Percentiles rank a stretch among this genome's conserved stretches.
phyloP scores from a whole-genome alignment of 1,140 invertebrate genomes.

The Zaprionus inermis region DNA sequence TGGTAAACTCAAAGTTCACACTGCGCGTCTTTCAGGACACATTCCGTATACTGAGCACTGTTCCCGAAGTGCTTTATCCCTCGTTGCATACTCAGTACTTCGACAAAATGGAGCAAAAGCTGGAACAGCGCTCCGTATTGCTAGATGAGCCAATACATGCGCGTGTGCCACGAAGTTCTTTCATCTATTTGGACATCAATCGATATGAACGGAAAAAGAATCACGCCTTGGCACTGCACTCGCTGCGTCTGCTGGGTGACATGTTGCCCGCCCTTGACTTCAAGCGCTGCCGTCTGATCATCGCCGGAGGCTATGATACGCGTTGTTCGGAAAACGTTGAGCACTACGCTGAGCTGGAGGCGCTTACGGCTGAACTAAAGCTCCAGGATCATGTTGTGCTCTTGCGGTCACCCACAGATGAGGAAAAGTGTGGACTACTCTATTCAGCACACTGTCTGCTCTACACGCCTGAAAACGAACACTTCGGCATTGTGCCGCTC shows the following conservation, averaged over 20 bases:
- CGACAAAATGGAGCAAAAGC: constrained; percentile 85
- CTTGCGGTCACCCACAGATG: constrained; percentile 93
- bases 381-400: constrained; percentile 92
- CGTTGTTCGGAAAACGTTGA: constrained; percentile 95
- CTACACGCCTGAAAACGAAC: constrained; percentile 98
- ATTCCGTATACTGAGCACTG: constrained; percentile 89
- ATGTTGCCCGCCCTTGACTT: constrained; percentile 86
- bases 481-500: constrained; percentile 99
- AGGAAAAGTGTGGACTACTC: constrained; percentile 92
- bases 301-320: constrained; percentile 98
- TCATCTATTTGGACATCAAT: constrained; percentile 97
- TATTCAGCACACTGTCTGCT: constrained; percentile 90
- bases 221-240: constrained; percentile 92
- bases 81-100: constrained; percentile 94
- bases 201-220: constrained; percentile 99
- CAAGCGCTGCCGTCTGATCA: constrained; percentile 91
- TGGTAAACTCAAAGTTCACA: constrained; percentile 98
- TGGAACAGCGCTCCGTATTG: constrained; percentile 70
- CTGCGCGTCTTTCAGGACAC: constrained; percentile 92
- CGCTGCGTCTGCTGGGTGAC: constrained; percentile 89
- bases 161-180: constrained; percentile 85
- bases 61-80: constrained; percentile 96
- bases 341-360: constrained; percentile 91
- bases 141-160: constrained; percentile 61
- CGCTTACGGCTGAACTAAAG: constrained; percentile 85